phyloP scores from a whole-genome alignment of 2,888 invertebrate genomes.

The Barypeithes pellucidus region DNA sequence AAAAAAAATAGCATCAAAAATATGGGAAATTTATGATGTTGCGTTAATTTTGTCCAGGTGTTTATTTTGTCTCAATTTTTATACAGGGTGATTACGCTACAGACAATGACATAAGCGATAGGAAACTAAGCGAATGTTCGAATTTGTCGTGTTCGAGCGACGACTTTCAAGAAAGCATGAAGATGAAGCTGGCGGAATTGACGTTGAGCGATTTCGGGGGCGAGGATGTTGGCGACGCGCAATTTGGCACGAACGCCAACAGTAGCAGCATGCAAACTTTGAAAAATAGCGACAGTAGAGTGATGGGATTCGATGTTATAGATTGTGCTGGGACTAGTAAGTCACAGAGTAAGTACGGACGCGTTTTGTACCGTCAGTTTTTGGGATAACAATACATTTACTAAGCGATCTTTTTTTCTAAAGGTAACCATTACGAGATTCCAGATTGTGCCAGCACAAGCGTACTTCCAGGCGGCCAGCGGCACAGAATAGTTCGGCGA shows the following conservation, averaged over 20 bases:
- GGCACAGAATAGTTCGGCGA: slow-evolving; percentile 57
- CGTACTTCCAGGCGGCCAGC: not conserved
- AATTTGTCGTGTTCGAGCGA: slow-evolving; percentile 67
- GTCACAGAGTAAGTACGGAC: slow-evolving; percentile 19
- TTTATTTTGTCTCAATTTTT: too few relatives aligned
- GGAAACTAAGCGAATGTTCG: slow-evolving; percentile 66
- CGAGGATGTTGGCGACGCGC: not conserved
- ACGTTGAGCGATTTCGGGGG: slow-evolving; percentile 25
- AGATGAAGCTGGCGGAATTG: slow-evolving; percentile 40
- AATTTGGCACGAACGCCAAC: slow-evolving; percentile 16
- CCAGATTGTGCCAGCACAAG: not conserved
- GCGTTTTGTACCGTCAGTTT: too few relatives aligned
- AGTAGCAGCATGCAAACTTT: slow-evolving; percentile 35
- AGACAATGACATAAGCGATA: slow-evolving; percentile 68
- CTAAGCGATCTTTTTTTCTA: not conserved
- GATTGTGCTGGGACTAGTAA: slow-evolving; percentile 25
- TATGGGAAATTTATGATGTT: too few relatives aligned
- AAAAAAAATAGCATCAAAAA: too few relatives aligned
- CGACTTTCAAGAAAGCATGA: slow-evolving; percentile 59
- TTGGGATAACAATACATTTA: too few relatives aligned
- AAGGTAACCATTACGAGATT: not conserved
- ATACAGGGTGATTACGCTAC: slow-evolving; percentile 60
- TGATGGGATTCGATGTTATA: slow-evolving; percentile 39
- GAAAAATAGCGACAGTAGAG: slow-evolving; percentile 23
- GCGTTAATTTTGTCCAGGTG: too few relatives aligned